A percentile compares a stretch with the other conserved stretches of the same genome.
Evolutionary conservation across 2,113 vertebrate species (phyloP).

Genomic region (Gopherus flavomarginatus): DNA sequence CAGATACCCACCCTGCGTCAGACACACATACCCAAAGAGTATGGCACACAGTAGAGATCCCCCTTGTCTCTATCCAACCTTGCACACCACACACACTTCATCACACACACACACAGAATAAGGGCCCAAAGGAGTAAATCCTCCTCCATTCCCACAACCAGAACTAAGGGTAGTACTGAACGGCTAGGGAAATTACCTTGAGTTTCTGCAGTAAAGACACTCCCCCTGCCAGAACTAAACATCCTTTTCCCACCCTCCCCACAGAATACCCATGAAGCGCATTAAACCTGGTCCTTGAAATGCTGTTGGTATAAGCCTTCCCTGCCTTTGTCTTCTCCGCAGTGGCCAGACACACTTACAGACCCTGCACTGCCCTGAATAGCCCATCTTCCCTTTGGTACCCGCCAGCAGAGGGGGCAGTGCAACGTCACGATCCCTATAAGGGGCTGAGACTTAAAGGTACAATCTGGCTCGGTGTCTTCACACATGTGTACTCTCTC

Average conservation of each 20-base stretch:
- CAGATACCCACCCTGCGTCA: not conserved
- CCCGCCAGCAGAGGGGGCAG: not conserved
- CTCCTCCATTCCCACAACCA: not conserved
- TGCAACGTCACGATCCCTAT: not conserved
- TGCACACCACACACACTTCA: too few species aligned
- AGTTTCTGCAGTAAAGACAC: not conserved
- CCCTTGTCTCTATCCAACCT: not conserved
- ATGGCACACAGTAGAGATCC: not conserved
- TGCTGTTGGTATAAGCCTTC: not conserved
- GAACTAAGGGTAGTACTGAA: too few species aligned
- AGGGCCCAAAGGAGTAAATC: not conserved
- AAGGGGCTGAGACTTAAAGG: not conserved
- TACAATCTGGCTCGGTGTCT: not conserved
- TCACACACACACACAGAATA: rapidly evolving
- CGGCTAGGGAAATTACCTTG: too few species aligned
- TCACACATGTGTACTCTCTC: not conserved
- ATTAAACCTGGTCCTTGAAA: not conserved
- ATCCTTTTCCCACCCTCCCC: not conserved
- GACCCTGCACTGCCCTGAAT: not conserved
- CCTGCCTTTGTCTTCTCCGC: not conserved
- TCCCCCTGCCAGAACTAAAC: not conserved
- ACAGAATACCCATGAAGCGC: not conserved
- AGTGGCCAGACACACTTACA: not conserved
- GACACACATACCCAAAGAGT: not conserved
- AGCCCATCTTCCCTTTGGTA: not conserved